Evolutionary conservation across 2,888 invertebrate genomes (phyloP), one percentile per base, ranked within the genome.

Genomic region (Cremastinae sp.): DNA sequence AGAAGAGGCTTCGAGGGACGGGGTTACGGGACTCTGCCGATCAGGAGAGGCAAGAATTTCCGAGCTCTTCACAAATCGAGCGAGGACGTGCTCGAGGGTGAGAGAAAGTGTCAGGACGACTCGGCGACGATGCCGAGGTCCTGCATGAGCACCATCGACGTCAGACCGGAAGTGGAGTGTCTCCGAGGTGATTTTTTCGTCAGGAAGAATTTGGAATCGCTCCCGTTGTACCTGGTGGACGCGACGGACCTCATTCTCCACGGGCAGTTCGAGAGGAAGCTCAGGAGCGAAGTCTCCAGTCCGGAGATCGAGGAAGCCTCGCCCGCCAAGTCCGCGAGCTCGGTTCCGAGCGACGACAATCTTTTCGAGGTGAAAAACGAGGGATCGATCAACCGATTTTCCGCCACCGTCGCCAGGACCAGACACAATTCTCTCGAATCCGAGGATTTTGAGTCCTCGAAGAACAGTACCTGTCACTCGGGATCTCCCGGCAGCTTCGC

Each of bases 191-290:
- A 58, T 9, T 22, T n/a, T 9, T 64, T 12, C 36, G 51, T 20
- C 54, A 72, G 41, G 45, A 5, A 41, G 10, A 10, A 66, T 43
- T n/a, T 36, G 14, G 61, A 70, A 41, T 49, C 71, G 10, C 61
- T 80, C 34, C 18, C 74, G 16, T 45, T 85, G 12, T 81, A 82
- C 18, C 41, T 83, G 43, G 77, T 87, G 75, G 88, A 88, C 66
- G 88, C 88, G 0, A 88, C 86, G 0, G 88, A 88, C 9, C 68
- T 88, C 0, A 88, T 88, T 20, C 51, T 83, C 1, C 80, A 80
- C 2, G 85, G 83, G 0, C 84, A 84, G 54, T 75, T 12, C 64
- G 68, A 47, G 80, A 78, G 0, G 62, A 69, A 14, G 36, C 66
- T 22, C 28, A 10, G 10, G 2, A 61, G 51, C 8, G 47, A 71